Evolutionary conservation across 1,140 invertebrate genomes (phyloP).

Genomic region (Habropoda laboriosa): DNA sequence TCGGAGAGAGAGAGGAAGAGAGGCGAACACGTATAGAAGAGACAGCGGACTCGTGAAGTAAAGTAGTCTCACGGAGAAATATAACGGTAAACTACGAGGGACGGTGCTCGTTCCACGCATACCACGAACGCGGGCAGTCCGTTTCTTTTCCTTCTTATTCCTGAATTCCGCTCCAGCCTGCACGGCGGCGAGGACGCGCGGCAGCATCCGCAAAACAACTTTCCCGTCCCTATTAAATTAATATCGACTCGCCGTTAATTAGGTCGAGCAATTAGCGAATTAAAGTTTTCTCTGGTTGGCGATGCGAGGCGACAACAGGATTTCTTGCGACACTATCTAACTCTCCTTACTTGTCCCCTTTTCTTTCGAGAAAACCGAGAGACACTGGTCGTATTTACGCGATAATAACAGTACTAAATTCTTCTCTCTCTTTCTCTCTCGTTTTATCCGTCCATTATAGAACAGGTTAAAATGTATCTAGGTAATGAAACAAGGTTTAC

Average conservation of each 20-base stretch:
- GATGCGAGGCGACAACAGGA: too few species aligned
- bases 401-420: not conserved
- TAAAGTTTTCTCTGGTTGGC: not conserved
- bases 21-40: not conserved
- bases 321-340: not conserved
- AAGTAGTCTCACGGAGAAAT: slow-evolving; percentile 49
- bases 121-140: slow-evolving; percentile 8
- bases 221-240: slow-evolving; percentile 15
- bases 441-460: not conserved
- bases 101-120: slow-evolving; percentile 55
- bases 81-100: slow-evolving; percentile 59
- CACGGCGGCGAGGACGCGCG: slow-evolving; percentile 7
- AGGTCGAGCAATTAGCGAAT: slow-evolving; percentile 32
- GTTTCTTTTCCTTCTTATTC: slow-evolving; percentile 46
- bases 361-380: not conserved
- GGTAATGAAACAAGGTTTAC: not conserved
- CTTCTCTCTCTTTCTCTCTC: not conserved
- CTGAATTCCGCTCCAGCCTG: slow-evolving; percentile 52
- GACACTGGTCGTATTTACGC: not conserved
- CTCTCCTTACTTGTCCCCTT: not conserved
- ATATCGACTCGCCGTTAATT: slow-evolving; percentile 35
- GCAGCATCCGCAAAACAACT: slow-evolving; percentile 41
- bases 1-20: too few species aligned
- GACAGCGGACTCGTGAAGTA: not conserved
- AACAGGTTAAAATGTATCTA: not conserved